phyloP scores from a whole-genome alignment of 2,113 vertebrate species.

The Crotalus tigris region DNA sequence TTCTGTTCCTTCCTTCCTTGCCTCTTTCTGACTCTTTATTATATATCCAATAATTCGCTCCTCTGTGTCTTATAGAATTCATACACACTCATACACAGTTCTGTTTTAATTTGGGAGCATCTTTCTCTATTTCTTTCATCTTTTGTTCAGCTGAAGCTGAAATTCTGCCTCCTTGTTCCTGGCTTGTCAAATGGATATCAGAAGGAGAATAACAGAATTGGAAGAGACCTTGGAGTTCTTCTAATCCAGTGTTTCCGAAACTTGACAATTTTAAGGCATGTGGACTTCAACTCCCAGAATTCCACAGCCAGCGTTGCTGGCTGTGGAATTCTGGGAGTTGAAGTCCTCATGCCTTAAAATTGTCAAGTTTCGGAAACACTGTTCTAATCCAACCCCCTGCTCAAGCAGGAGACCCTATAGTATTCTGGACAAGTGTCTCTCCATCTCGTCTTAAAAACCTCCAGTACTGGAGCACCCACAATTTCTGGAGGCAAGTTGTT shows the following conservation, averaged over 20 bases:
- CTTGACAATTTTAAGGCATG: too few relatives aligned
- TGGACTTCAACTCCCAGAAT: too few relatives aligned
- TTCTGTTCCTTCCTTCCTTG: neutral
- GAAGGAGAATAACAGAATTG: neutral
- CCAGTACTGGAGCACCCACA: neutral
- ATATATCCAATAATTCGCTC: neutral
- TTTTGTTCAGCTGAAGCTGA: neutral
- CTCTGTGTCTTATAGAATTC: neutral
- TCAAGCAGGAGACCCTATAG: neutral
- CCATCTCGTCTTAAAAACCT: neutral
- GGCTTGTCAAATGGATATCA: neutral
- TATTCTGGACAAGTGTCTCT: neutral
- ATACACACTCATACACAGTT: neutral
- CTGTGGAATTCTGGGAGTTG: too few relatives aligned
- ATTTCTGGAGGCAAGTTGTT: neutral
- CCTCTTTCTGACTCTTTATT: neutral
- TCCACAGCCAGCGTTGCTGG: too few relatives aligned
- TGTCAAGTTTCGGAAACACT: too few relatives aligned
- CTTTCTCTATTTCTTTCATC: neutral
- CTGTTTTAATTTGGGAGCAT: neutral
- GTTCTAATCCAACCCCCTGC: neutral
- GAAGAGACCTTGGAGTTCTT: too few relatives aligned
- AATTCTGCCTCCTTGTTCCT: neutral
- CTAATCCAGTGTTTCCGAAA: too few relatives aligned
- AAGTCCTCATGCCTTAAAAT: too few relatives aligned